A percentile compares a stretch with the other conserved stretches of the same genome.
Evolutionary conservation across 2,797 vertebrate species (phyloP).

Genomic region (Picus viridis): DNA sequence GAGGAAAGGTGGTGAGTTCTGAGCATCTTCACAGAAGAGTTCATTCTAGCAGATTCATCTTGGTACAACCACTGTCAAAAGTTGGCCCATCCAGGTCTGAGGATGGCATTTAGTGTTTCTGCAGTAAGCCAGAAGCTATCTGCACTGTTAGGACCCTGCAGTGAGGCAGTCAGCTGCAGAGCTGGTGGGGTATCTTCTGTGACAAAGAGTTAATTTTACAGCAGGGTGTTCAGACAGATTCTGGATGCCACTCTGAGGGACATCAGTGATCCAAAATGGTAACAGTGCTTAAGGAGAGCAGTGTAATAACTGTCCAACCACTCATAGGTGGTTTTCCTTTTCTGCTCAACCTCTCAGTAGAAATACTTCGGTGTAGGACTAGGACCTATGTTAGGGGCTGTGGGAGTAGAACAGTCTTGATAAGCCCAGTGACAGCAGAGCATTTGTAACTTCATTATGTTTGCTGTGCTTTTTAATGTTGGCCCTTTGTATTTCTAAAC

Average conservation of each 20-base stretch:
- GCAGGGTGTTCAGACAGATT: not conserved
- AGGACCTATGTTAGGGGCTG: not conserved
- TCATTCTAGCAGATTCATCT: not conserved
- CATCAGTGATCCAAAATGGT: not conserved
- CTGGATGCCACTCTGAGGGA: not conserved
- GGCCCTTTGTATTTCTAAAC: not conserved
- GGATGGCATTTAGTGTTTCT: not conserved
- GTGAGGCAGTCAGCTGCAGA: slow-evolving; percentile 18
- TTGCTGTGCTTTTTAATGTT: not conserved
- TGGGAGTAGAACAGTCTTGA: not conserved
- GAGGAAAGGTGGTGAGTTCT: slow-evolving; percentile 66
- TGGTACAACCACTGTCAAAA: not conserved
- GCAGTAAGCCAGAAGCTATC: not conserved
- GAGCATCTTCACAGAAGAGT: not conserved
- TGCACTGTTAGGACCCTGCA: not conserved
- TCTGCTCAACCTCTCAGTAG: not conserved
- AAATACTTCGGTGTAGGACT: not conserved
- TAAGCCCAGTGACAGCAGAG: not conserved
- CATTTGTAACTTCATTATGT: accelerated
- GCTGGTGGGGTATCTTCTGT: not conserved
- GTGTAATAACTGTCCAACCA: not conserved
- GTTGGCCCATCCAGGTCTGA: not conserved
- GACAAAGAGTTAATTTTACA: not conserved
- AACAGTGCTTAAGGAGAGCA: not conserved
- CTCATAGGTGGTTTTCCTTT: not conserved